Percentiles rank a stretch among this genome's conserved stretches.
Conservation (phyloP, 2,888 invertebrate species). For the Pediacus dermestoides region DNA sequence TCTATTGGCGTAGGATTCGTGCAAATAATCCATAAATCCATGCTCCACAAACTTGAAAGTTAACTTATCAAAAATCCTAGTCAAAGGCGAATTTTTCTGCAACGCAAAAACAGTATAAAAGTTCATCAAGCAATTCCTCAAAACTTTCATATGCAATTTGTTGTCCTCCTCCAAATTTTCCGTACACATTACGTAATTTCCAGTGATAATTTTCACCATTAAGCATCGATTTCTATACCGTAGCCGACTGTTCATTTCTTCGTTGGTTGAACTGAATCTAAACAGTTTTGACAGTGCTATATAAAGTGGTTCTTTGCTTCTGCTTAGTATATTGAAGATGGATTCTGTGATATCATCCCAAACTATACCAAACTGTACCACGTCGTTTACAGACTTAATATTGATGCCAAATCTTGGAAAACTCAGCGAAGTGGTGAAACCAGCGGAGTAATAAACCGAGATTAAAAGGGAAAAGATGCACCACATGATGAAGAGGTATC, state of each 20-base stretch:
- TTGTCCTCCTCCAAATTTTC: slow-evolving; percentile 22
- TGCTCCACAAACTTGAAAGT: slow-evolving; percentile 24
- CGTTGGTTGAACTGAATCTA: too few species aligned
- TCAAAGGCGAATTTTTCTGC: slow-evolving; percentile 29
- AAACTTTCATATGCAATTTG: slow-evolving; percentile 20
- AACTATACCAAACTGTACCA: slow-evolving; percentile 18
- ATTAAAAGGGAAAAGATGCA: slow-evolving; percentile 16
- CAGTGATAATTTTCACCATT: slow-evolving; percentile 22
- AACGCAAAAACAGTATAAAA: slow-evolving; percentile 28
- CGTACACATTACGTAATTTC: slow-evolving; percentile 29
- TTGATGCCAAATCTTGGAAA: slow-evolving; percentile 14
- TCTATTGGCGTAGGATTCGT: slow-evolving; percentile 8
- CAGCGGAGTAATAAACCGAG: slow-evolving; percentile 23
- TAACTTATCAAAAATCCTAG: slow-evolving; percentile 19
- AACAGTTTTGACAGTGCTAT: too few species aligned
- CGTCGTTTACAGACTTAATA: slow-evolving; percentile 21
- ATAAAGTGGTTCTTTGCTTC: too few species aligned
- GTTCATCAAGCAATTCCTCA: slow-evolving; percentile 27
- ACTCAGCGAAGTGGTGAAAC: slow-evolving; percentile 22
- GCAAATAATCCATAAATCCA: slow-evolving; percentile 26
- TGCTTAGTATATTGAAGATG: too few species aligned
- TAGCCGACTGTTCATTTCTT: too few species aligned
- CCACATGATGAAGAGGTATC: slow-evolving; percentile 17
- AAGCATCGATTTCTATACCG: slow-evolving; percentile 17
- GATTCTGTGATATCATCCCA: slow-evolving; percentile 15